A percentile compares a stretch with the other conserved stretches of the same genome.
phyloP scores from a whole-genome alignment of 2,113 vertebrate genomes.

The Arizona elegans region DNA sequence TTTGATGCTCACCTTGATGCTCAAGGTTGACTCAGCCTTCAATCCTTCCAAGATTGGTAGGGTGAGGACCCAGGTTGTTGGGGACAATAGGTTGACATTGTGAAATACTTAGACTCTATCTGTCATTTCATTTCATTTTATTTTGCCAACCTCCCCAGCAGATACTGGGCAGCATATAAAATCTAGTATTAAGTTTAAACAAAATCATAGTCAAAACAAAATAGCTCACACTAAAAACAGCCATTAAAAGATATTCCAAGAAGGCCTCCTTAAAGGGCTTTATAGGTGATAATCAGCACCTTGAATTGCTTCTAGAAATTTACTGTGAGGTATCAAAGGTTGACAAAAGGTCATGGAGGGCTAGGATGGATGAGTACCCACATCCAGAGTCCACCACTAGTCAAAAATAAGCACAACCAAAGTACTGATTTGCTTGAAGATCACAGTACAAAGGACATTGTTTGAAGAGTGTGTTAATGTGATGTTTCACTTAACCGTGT shows the following conservation, averaged over 20 bases:
- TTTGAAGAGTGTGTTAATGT: background rate
- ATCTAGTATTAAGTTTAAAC: background rate
- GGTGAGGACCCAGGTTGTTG: too few relatives aligned
- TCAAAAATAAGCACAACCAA: background rate
- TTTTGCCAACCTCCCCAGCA: background rate
- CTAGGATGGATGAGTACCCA: background rate
- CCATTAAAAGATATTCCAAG: background rate
- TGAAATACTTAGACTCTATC: background rate
- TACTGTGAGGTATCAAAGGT: background rate
- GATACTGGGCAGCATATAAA: background rate
- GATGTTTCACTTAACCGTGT: background rate
- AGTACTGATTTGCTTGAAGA: background rate
- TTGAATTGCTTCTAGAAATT: background rate
- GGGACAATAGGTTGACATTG: too few relatives aligned
- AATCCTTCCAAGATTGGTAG: too few relatives aligned
- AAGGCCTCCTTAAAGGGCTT: background rate
- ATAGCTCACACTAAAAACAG: background rate
- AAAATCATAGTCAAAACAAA: background rate
- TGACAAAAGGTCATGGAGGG: background rate
- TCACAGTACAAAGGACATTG: background rate
- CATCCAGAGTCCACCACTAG: background rate
- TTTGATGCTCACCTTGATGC: too few relatives aligned
- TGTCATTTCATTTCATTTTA: background rate
- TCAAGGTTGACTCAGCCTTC: too few relatives aligned
- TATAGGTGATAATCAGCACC: background rate